Percentiles rank a stretch among this genome's conserved stretches.
Evolutionary conservation across 2,888 invertebrate species (phyloP).

Genomic region (Stenoptilia bipunctidactyla): DNA sequence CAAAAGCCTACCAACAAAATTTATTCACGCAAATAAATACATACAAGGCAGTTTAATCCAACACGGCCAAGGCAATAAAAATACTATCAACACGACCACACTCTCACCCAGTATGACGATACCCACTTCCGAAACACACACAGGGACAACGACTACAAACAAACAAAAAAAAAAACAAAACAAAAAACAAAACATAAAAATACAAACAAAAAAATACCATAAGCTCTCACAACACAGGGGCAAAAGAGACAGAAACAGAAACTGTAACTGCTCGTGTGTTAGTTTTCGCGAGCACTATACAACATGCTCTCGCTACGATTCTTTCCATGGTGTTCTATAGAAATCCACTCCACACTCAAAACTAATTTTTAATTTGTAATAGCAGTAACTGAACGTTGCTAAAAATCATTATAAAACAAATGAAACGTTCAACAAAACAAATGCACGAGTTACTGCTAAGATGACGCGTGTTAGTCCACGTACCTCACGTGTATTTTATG

Average conservation of each 20-base stretch:
- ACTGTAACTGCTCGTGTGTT: slow-evolving; percentile 33
- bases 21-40: slow-evolving; percentile 52
- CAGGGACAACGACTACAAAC: slow-evolving; percentile 56
- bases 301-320: slow-evolving; percentile 48
- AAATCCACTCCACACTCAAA: slow-evolving; percentile 70
- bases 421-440: slow-evolving; percentile 28
- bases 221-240: slow-evolving; percentile 44
- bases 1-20: slow-evolving; percentile 50
- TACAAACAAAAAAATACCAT: slow-evolving; percentile 41
- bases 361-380: slow-evolving; percentile 38
- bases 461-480: slow-evolving; percentile 38
- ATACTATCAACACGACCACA: slow-evolving; percentile 44
- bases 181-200: slow-evolving; percentile 28
- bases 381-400: slow-evolving; percentile 55
- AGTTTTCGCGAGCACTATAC: slow-evolving; percentile 49
- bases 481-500: slow-evolving; percentile 2
- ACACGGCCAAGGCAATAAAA: slow-evolving; percentile 45
- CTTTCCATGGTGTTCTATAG: slow-evolving; percentile 22
- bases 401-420: slow-evolving; percentile 29
- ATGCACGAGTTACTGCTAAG: slow-evolving; percentile 48
- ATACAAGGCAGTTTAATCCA: slow-evolving; percentile 43
- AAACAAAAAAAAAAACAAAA: slow-evolving; percentile 32
- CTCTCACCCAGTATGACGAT: slow-evolving; percentile 23
- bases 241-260: slow-evolving; percentile 48
- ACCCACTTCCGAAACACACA: slow-evolving; percentile 29